Evolutionary conservation across 2,113 vertebrate species (phyloP).

Genomic region (Pteropus alecto): DNA sequence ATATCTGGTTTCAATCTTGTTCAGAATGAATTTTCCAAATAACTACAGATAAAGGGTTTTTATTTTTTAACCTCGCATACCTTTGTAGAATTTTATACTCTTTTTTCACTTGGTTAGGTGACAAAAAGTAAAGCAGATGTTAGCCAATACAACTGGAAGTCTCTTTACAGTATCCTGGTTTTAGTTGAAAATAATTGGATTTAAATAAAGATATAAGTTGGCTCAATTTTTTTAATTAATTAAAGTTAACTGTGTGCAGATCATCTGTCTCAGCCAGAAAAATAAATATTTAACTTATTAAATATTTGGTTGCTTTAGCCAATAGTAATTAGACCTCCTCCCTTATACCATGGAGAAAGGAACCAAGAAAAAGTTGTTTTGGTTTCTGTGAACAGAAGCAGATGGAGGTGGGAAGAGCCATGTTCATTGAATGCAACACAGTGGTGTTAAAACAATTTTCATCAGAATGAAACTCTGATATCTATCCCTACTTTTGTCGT

Average conservation of each 20-base stretch:
- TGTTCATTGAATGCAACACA: not conserved
- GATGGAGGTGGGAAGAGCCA: not conserved
- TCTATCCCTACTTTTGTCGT: no score
- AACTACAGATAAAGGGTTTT: not conserved
- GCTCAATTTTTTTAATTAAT: not conserved
- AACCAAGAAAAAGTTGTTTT: not conserved
- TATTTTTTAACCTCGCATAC: not conserved
- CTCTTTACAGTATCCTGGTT: not conserved
- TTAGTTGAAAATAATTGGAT: not conserved
- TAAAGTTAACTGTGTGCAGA: not conserved
- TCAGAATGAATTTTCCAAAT: not conserved
- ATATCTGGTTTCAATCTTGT: not conserved
- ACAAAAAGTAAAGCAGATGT: not conserved
- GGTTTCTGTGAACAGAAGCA: not conserved
- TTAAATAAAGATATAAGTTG: not conserved
- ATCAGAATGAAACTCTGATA: not conserved
- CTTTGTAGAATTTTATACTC: not conserved
- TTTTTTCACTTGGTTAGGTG: not conserved
- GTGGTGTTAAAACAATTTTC: not conserved
- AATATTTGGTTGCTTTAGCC: not conserved
- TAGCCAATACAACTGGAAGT: not conserved
- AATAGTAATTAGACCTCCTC: not conserved
- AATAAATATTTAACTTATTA: not conserved
- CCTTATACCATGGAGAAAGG: not conserved
- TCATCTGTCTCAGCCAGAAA: not conserved